Conservation (phyloP, 2,888 invertebrate species). For the Vesta saturnalis region DNA sequence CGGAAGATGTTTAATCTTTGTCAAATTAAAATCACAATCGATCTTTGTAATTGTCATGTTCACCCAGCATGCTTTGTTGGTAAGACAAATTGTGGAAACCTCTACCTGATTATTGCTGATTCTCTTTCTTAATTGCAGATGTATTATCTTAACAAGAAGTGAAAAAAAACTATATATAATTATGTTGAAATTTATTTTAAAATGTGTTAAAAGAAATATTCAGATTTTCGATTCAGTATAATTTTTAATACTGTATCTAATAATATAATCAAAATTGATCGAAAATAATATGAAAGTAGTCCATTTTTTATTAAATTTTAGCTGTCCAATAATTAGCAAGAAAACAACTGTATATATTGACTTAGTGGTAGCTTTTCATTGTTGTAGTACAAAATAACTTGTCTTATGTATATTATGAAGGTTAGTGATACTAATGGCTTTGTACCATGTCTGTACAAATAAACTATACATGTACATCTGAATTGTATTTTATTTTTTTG, state of each 20-base stretch:
- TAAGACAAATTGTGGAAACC: neutral
- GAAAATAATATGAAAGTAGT: constrained; percentile 17
- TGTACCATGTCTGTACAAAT: constrained; percentile 34
- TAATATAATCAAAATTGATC: constrained; percentile 4
- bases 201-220: neutral
- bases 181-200: too few species aligned
- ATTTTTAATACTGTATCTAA: neutral
- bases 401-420: constrained; percentile 35
- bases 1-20: too few species aligned
- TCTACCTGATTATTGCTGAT: too few species aligned
- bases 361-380: constrained; percentile 33
- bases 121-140: too few species aligned
- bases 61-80: too few species aligned
- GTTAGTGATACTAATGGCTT: constrained; percentile 38
- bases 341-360: constrained; percentile 25
- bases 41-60: too few species aligned
- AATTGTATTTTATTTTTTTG: too few species aligned
- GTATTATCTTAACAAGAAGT: too few species aligned
- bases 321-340: constrained; percentile 33
- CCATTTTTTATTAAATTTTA: constrained; percentile 21
- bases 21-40: too few species aligned
- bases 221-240: neutral
- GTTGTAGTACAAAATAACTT: constrained; percentile 36
- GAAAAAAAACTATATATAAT: too few species aligned
- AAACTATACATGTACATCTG: constrained; percentile 46